Base-by-base conservation (phyloP, 2,113 vertebrate species). In the Colistium nudipinnis region DNA sequence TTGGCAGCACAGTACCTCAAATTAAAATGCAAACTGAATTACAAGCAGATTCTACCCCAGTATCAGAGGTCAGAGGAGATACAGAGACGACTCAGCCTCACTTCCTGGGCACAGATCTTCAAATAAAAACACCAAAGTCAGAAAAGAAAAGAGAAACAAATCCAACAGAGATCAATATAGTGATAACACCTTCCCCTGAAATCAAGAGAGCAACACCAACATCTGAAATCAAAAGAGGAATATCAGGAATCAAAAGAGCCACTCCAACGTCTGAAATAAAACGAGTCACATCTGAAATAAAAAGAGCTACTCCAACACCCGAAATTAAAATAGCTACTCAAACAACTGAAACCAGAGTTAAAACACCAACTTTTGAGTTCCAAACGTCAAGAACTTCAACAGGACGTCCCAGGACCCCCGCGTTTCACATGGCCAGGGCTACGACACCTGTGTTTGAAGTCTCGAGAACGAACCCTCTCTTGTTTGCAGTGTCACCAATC, bases 401-500 rank as follows among this genome's bases (percentile, higher is more conserved):
- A 35, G 89, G 86, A 30, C 81, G 90, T 6, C 74, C 90, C 9
- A 92, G 72, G 65, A 92, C 92, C 27, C 92, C 93, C 1, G 86
- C 84, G 10, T 78, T 80, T 67, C 74, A 85, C 35, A 27, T 66
- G 16, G 61, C 53, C 39, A 83, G 88, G 17, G 70, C 85, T 33
- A 51, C 70, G 57, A 90, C 88, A 6, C 87, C 90, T 8, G 73
- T 89, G 14, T 88, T 91, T 85, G 91, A 93, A 84, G 75, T 93
- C 66, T 93, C 93, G 66, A 90, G 74, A 84, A 57, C 92, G 25
- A 92, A 93, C 72, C 92, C 92, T 70, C 89, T 92, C 13, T 74
- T 92, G 80, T 93, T 92, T 87, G 88, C 90, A 4, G 91, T 92
- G 14, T 88, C 90, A 10, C 85, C 90, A n/a, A 79, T 90, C 3